Evolutionary conservation across 2,113 vertebrate genomes (phyloP), one percentile per base, ranked within the genome.

Genomic region (Beaufortia kweichowensis): DNA sequence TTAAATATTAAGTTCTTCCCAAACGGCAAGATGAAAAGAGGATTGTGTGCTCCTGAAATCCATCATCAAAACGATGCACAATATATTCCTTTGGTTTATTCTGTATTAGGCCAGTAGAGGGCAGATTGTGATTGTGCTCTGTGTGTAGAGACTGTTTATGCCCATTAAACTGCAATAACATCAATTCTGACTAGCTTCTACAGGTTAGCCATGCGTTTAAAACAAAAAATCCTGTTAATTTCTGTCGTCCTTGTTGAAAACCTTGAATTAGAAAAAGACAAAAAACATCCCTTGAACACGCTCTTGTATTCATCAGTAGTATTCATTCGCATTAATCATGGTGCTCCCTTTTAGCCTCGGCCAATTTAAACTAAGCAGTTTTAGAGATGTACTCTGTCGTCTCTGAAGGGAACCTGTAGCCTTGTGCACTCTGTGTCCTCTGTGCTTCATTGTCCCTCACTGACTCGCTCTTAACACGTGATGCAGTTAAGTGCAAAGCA

Each of bases 111-210:
- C 69, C 90, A 90, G 86, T 78, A 91, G 91, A 84, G 85, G 91
- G 91, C 91, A 90, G 82, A 41, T 59, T 9, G 46, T 28, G 81
- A 88, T 90, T 89, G 24, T 79, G 79, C 85, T 85, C 79, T 87
- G 76, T 76, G n/a, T 29, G 55, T 46, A 81, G 23, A 55, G 17
- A 53, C 19, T 15, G 2, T 17, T 14, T 28, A 55, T 85, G 85
- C 80, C 84, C 87, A 80, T 77, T 87, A 86, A 84, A 80, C 87
- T 89, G 85, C 85, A 90, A 78, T 88, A 85, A 85, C 87, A 87
- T 87, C 85, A 86, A 79, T 84, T 68, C 73, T 79, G 80, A 31
- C 76, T 84, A 68, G 80, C 79, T 75, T 63, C 67, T 62, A 64
- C 1, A 69, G 19, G 26, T 14, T 55, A 9, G 48, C 48, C 28